These are phyloP conservation scores for Planiliza haematocheilus DNA, from an alignment of 2,113 vertebrate species.

Conservation along the genomic window DNA sequence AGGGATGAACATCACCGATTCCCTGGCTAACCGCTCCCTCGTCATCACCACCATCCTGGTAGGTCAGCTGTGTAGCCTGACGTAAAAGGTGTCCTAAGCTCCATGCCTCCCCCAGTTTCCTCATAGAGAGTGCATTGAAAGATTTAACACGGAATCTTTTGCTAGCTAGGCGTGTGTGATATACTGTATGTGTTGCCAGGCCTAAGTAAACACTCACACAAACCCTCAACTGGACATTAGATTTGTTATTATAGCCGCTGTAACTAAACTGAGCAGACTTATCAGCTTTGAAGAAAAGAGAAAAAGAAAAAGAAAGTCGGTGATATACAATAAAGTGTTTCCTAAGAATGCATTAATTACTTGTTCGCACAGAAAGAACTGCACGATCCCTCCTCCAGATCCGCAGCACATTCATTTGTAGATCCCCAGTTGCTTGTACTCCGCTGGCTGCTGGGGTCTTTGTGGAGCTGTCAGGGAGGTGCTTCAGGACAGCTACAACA, in stretches of 20 bases:
- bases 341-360: constrained; percentile 58
- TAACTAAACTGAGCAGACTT: not conserved
- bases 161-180: not conserved
- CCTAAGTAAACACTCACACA: no score
- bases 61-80: constrained; percentile 68
- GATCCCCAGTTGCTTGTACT: constrained; percentile 46
- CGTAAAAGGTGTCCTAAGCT: not conserved
- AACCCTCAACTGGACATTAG: not conserved
- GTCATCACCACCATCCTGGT: constrained; percentile 98
- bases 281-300: constrained; percentile 5
- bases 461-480: constrained; percentile 50
- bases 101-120: constrained; percentile 2
- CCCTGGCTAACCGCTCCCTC: constrained; percentile 95
- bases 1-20: constrained; percentile 97
- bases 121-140: not conserved
- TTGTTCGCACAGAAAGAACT: constrained; percentile 56
- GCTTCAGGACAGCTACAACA: constrained; percentile 65
- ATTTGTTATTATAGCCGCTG: not conserved
- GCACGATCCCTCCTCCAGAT: constrained; percentile 10
- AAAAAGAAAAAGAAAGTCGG: not conserved
- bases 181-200: not conserved
- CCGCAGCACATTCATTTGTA: constrained; percentile 33
- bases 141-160: not conserved
- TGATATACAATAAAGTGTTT: constrained; percentile 18
- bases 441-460: constrained; percentile 50